Conservation (phyloP, 2,797 vertebrate genomes). For the Bovichtus variegatus region DNA sequence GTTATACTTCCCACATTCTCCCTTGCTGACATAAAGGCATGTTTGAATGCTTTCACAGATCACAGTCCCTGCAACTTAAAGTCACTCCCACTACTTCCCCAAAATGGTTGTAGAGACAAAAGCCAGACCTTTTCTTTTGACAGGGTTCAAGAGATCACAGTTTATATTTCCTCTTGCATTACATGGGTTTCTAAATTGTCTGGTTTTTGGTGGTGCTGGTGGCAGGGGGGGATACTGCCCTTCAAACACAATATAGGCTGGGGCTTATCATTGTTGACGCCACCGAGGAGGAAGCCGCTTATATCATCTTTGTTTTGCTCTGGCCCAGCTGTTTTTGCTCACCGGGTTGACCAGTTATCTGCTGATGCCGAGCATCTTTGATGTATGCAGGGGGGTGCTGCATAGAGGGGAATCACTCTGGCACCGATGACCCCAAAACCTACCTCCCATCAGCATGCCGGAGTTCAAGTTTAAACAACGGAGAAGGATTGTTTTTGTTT, state of each 20-base stretch:
- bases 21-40: conserved; percentile 41
- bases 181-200: conserved; percentile 73
- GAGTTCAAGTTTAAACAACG: conserved; percentile 83
- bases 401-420: conserved; percentile 45
- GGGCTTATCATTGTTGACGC: conserved; percentile 65
- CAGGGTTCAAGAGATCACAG: conserved; percentile 79
- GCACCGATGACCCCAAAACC: conserved; percentile 60
- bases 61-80: conserved; percentile 52
- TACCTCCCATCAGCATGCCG: conserved; percentile 65
- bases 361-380: conserved; percentile 73
- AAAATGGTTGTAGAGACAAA: conserved; percentile 71
- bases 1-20: conserved; percentile 28
- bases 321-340: conserved; percentile 78
- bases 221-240: conserved; percentile 13
- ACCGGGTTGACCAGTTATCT: conserved; percentile 67
- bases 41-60: conserved; percentile 67
- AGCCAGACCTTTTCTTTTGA: conserved; percentile 73
- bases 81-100: conserved; percentile 67
- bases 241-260: conserved; percentile 66
- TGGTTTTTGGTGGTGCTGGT: conserved; percentile 53
- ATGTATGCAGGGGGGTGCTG: conserved; percentile 61
- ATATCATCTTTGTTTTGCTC: conserved; percentile 83
- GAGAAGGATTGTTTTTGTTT: conserved; percentile 64
- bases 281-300: conserved; percentile 68
- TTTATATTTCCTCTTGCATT: conserved; percentile 80